Base-by-base conservation (phyloP, 2,797 vertebrate species). In the Cheirogaleus major region DNA sequence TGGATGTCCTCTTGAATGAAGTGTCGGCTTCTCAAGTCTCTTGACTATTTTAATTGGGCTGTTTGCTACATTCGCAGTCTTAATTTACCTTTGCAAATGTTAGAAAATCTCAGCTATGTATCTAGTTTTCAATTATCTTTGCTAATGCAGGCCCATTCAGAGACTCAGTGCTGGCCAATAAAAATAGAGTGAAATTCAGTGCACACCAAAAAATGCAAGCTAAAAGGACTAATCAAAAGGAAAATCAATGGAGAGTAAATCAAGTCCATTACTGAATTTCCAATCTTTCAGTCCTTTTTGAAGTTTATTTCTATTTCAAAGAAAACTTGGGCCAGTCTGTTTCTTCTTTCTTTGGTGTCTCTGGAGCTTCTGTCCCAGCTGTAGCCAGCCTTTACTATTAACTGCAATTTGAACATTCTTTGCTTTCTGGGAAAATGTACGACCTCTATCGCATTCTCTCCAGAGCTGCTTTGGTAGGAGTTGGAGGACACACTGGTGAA, bases 181-280 rank as follows among this genome's bases (percentile, higher is more conserved):
- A 1, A 87, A 89, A 90, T 85, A 8, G 7, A 88, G 63, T 90
- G 59, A 95, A 84, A 90, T 89, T 95, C 78, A 91, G 57, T 25
- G 72, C 52, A 73, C n/a, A 83, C 88, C 41, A 63, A 93, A 91
- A 59, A 25, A 38, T 92, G 38, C 32, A 89, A 73, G 35, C 43
- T 69, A 65, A 80, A 78, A 85, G 20, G 35, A 75, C 27, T 67
- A 72, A 90, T 52, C 84, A 67, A 80, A 92, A 89, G 35, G 86
- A 59, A 89, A 83, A 72, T 75, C 11, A 82, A 11, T 78, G 13
- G 27, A n/a, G 25, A 83, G 41, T 76, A 63, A 55, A 75, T 65
- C 73, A 75, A 4, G 38, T 81, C 55, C 27, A 18, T 94, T 75
- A 86, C 12, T 81, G 59, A 59, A 83, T 91, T 95, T 91, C 55